Evolutionary conservation across 2,888 invertebrate genomes (phyloP), one percentile per base, ranked within the genome.

Genomic region (Tanytarsus gracilentus): DNA sequence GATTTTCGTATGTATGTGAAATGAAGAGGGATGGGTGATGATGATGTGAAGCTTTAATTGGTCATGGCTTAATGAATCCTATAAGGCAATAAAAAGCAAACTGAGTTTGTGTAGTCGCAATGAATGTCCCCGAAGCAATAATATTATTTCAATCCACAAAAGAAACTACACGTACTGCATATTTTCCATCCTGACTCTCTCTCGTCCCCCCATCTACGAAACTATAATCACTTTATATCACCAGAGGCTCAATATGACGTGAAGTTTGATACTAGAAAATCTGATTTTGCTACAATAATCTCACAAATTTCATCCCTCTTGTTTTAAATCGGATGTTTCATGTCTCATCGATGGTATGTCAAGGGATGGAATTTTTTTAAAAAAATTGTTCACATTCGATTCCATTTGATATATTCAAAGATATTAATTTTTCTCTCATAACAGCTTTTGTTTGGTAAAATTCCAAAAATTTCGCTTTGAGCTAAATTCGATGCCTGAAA

Each of bases 31-130:
- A 44, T 44, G 44, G 18, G 18, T 44, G 14, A 36, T 36, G 18
- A 44, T 18, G 44, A 52, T 53, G 39, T 58, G 58, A 48, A 58
- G 58, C 58, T 58, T 58, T 58, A 58, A 58, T 58, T 58, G 58
- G 40, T 58, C 40, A 58, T 53, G 53, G 53, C 53, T 53, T 36
- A 53, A 53, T 53, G 53, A 58, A 58, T 58, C 14, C 23, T 58
- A 58, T 8, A 25, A 23, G 29, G 36, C 27, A 53, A 23, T 40
- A 9, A 40, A 40, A 23, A 23, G 3, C 36, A 56, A 16, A 16
- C 21, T 26, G n/a, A n/a, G n/a, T n/a, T n/a, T n/a, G n/a, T n/a
- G 55, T 9, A 51, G 23, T 21, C 27, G 18, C 29, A 51, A 21
- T 25, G 23, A 53, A 33, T 29, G 36, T 53, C 53, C 39, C 39